Evolutionary conservation across 2,888 invertebrate species (phyloP), one percentile per base, ranked within the genome.

Genomic region (Campaea margaritaria): DNA sequence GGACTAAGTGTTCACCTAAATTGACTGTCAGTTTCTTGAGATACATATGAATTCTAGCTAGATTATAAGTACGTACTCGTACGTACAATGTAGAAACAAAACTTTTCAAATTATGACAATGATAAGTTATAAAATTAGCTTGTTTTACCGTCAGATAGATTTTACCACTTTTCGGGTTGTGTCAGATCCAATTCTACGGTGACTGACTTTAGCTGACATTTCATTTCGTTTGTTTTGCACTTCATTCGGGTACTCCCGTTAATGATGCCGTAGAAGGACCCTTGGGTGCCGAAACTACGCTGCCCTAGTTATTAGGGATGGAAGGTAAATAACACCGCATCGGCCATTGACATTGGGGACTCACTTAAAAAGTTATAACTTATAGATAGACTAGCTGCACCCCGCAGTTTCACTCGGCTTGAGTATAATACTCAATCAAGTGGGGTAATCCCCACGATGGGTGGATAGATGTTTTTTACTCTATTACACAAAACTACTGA

Each of bases 251-350:
- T 38, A 48, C 62, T 50, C 27, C 31, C 51, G 15, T 54, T 64
- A 67, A 64, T 62, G 65, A 64, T 65, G 51, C 59, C 58, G 15
- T 64, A 52, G 52, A 62, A 67, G 50, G 54, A 38, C 67, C 67
- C 62, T 51, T 56, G 70, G 65, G 71, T 63, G 68, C 67, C 56
- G 64, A 61, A 64, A 67, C 65, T 67, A 53, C 47, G 50, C 55
- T 76, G 73, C 5, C 70, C 70, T 64, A 75, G 52, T 69, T 75
- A 67, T 64, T 41, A 21, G 38, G 52, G n/a, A 53, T 44, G 55
- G 56, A 68, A 72, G 75, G 73, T 72, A 72, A 67, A 48, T 62
- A 71, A 70, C 74, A 64, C 57, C 11, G 7, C 14, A 51, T 14
- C 59, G 77, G 72, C 63, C 77, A 66, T 67, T 59, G 74, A 68